Conservation (phyloP, 1,140 invertebrate genomes). For the Drosophila varians region DNA sequence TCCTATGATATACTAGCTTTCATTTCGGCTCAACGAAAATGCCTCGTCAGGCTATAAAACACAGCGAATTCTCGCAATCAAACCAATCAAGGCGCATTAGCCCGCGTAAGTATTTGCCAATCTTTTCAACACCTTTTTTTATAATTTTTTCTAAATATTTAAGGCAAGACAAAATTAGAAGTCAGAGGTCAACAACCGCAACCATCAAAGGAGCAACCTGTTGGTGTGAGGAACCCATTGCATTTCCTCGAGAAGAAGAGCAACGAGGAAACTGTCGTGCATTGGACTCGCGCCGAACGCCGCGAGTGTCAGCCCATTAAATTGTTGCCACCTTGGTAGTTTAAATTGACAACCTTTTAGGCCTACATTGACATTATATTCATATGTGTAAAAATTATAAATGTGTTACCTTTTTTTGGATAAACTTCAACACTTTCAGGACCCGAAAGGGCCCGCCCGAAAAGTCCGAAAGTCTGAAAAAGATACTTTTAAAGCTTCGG, state of each 20-base stretch:
- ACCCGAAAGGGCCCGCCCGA: not conserved
- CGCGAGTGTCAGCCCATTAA: constrained; percentile 33
- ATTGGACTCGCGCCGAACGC: constrained; percentile 41
- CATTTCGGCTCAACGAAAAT: constrained; percentile 37
- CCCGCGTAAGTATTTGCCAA: constrained; percentile 12
- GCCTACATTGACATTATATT: not conserved
- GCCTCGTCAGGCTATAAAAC: constrained; percentile 20
- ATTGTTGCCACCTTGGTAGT: constrained; percentile 57
- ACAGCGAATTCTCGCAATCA: not conserved
- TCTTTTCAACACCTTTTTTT: not conserved
- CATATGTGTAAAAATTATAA: not conserved
- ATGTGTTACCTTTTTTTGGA: too few species aligned
- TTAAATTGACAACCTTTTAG: not conserved
- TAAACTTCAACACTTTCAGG: not conserved
- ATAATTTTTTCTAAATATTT: not conserved
- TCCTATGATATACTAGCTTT: constrained; percentile 1
- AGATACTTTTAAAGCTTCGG: constrained; percentile 44
- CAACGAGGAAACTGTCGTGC: constrained; percentile 29
- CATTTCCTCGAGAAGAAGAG: constrained; percentile 2
- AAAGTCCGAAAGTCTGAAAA: constrained; percentile 16
- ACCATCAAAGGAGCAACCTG: constrained; percentile 17
- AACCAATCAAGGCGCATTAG: not conserved
- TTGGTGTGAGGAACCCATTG: constrained; percentile 6
- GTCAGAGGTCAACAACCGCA: constrained; percentile 4
- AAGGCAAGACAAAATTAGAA: constrained; percentile 31